A percentile compares a stretch with the other conserved stretches of the same genome.
Evolutionary conservation across 2,113 vertebrate genomes (phyloP).

Genomic region (Gallinago jamesoni): DNA sequence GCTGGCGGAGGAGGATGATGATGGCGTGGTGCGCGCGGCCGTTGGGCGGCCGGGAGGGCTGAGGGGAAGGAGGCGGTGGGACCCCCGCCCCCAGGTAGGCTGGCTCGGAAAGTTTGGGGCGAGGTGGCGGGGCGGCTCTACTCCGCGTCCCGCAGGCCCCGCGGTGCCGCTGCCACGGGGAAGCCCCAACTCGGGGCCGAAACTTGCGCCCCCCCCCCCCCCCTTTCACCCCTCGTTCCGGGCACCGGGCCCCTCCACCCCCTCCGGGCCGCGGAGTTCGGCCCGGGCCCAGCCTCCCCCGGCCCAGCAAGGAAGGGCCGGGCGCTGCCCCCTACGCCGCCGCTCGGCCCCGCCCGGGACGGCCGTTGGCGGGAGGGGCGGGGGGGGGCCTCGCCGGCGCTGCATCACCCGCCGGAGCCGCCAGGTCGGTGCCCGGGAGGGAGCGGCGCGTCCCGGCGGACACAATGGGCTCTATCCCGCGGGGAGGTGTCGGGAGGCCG

Average conservation of each 20-base stretch:
- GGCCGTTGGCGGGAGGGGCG: background rate
- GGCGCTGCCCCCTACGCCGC: background rate
- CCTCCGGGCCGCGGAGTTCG: background rate
- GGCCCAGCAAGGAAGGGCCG: background rate
- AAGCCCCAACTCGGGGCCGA: background rate
- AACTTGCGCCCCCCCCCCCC: background rate
- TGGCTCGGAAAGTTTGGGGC: background rate
- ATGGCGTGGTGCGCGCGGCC: conserved; percentile 69
- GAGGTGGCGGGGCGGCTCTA: background rate
- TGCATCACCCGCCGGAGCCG: background rate
- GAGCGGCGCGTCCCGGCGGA: background rate
- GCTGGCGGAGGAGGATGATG: conserved; percentile 55
- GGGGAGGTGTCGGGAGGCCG: background rate
- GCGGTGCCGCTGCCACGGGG: background rate
- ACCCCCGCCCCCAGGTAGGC: conserved; percentile 19
- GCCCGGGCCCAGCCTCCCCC: background rate
- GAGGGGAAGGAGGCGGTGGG: background rate
- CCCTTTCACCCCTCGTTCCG: background rate
- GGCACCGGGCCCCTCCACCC: background rate
- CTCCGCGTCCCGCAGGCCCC: background rate
- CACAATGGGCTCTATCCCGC: conserved; percentile 17
- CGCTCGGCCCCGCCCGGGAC: background rate
- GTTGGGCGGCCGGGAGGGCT: background rate
- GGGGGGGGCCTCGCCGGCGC: background rate
- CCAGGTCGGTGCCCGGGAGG: background rate